Percentiles rank a stretch among this genome's conserved stretches.
These are phyloP conservation scores for Nemoura dubitans DNA, from an alignment of 2,888 invertebrate species.

Conservation along the genomic window DNA sequence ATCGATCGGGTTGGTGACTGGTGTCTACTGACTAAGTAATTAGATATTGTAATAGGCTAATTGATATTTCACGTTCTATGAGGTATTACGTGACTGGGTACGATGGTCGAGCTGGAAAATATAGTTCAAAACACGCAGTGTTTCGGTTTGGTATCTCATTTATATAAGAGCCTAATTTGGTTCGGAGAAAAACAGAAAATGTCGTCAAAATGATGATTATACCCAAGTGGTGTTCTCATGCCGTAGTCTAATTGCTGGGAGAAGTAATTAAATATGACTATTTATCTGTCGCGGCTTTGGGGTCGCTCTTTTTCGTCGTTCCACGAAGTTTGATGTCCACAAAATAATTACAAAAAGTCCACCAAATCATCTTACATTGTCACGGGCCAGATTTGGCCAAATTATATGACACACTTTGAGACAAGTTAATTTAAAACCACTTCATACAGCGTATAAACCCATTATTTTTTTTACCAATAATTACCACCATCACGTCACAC, in stretches of 20 bases:
- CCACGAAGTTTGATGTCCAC: background rate
- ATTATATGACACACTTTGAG: background rate
- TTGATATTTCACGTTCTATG: background rate
- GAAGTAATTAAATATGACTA: background rate
- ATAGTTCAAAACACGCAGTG: background rate
- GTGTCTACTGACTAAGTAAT: background rate
- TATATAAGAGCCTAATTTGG: background rate
- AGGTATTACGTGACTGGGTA: too few species aligned
- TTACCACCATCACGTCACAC: background rate
- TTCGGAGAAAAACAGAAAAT: background rate
- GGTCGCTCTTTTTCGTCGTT: background rate
- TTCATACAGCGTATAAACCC: background rate
- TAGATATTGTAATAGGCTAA: background rate
- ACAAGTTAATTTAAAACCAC: background rate
- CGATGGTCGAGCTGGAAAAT: background rate
- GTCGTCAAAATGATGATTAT: background rate
- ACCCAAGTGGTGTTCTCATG: background rate
- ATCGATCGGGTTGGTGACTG: background rate
- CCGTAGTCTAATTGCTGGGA: background rate
- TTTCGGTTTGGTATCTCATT: background rate
- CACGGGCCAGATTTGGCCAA: background rate
- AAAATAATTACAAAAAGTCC: background rate
- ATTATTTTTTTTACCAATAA: slow-evolving; percentile 3
- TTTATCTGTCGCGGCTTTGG: background rate
- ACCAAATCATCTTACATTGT: background rate